Base-by-base conservation (phyloP, 2,888 invertebrate species). In the Rhagophthalmus giganteus region DNA sequence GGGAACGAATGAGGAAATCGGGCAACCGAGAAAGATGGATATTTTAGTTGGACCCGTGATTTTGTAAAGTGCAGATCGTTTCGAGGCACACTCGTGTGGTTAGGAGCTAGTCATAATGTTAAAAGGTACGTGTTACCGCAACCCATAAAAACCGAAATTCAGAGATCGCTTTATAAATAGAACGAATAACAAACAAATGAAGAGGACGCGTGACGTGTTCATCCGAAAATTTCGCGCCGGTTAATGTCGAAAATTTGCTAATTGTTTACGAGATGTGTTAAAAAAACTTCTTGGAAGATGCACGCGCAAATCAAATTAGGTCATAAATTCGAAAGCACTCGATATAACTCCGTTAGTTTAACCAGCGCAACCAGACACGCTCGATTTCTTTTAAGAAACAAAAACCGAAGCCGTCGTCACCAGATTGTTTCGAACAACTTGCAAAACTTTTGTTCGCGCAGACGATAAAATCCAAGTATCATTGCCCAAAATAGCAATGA, bases 11-110 rank as follows among this genome's bases (percentile, higher is more conserved):
- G 35, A 31, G 30, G 20, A 53, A 54, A 55, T 59, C 48, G 49
- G 49, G 48, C 41, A 59, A 54, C 50, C 40, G 56, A 60, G 59
- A 66, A 61, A 55, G 64, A 66, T 59, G 58, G 61, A 60, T 45
- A 32, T 34, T 51, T 64, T 63, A 65, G 65, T 66, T 62, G 53
- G 60, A 54, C 51, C 47, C 56, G 58, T 58, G 63, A 58, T 58
- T 63, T 60, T 51, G 54, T 39, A 35, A 44, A 38, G 59, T 49
- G 50, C 54, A 46, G 57, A 52, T 46, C 48, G 38, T 34, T 39
- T 44, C 20, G n/a, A n/a, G n/a, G n/a, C n/a, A n/a, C n/a, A n/a
- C n/a, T n/a, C n/a, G n/a, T n/a, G n/a, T 20, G 20, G 20, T 20
- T 20, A 5, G 3, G 20, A 5, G 4, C 7, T 20, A 20, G 7